Evolutionary conservation across 2,888 invertebrate genomes (phyloP).

Genomic region (Eumacrocentrus americanus): DNA sequence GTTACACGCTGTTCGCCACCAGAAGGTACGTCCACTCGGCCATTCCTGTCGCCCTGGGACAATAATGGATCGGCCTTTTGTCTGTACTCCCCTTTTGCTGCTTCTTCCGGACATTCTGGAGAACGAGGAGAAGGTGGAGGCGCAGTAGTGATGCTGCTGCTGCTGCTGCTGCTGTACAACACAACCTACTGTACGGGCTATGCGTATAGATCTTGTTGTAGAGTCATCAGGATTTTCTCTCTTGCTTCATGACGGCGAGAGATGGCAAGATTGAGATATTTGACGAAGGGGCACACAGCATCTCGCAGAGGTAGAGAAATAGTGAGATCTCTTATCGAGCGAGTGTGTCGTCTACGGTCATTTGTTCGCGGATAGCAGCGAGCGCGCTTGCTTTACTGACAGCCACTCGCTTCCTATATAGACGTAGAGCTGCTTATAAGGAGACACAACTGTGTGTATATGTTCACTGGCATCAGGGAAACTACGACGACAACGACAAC

Average conservation of each 20-base stretch:
- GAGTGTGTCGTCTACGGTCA: constrained; percentile 32
- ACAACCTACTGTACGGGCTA: no score
- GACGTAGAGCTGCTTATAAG: constrained; percentile 15
- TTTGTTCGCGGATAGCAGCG: constrained; percentile 32
- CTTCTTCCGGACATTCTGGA: neutral
- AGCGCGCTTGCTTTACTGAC: constrained; percentile 12
- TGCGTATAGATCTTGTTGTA: no score
- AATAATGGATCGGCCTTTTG: constrained; percentile 42
- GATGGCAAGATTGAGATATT: constrained; percentile 38
- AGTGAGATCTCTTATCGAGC: constrained; percentile 35
- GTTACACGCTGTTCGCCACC: constrained; percentile 61
- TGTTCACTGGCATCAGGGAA: neutral
- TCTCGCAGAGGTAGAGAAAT: constrained; percentile 26
- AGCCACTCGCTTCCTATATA: constrained; percentile 16
- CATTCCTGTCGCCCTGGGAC: constrained; percentile 43
- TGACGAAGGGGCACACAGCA: constrained; percentile 16
- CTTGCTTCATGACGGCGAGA: no score
- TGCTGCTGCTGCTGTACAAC: no score
- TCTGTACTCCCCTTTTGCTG: constrained; percentile 13
- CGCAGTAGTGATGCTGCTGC: neutral
- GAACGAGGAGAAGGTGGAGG: no score
- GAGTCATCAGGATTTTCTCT: no score
- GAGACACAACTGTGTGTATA: neutral
- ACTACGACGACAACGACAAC: no score
- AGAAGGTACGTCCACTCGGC: constrained; percentile 48